These are phyloP conservation scores for Tethya wilhelma DNA, from an alignment of 37 sponge, comb jelly and placozoan genomes.

Conservation along the genomic window DNA sequence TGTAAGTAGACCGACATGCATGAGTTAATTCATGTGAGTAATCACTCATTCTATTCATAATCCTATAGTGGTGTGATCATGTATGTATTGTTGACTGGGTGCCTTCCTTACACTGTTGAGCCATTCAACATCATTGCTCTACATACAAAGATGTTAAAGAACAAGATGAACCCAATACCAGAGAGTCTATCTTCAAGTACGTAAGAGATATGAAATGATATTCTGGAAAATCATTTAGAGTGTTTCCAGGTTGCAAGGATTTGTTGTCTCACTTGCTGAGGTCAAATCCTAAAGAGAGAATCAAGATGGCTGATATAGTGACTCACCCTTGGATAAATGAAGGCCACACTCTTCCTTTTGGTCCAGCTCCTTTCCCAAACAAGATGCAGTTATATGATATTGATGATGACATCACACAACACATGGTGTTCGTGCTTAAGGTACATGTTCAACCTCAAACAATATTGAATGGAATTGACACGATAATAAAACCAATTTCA, in stretches of 20 bases:
- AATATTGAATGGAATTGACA: too few relatives aligned
- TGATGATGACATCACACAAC: constrained; percentile 50
- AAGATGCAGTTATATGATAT: constrained; percentile 16
- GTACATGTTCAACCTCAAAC: neutral
- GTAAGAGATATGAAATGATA: neutral
- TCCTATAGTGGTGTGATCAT: constrained; percentile 90
- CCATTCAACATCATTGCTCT: constrained; percentile 92
- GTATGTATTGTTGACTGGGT: constrained; percentile 97
- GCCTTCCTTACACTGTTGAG: constrained; percentile 91
- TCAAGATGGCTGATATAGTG: constrained; percentile 65
- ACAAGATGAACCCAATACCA: constrained; percentile 93
- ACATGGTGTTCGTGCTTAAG: constrained; percentile 47
- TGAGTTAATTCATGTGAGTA: neutral
- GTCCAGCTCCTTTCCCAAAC: constrained; percentile 61
- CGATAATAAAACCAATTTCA: neutral
- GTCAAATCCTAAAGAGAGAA: constrained; percentile 70
- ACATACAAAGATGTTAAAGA: constrained; percentile 93
- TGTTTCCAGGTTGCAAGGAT: neutral
- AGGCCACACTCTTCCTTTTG: constrained; percentile 14
- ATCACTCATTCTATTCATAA: neutral
- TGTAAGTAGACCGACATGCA: constrained; percentile 68
- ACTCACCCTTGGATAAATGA: constrained; percentile 78
- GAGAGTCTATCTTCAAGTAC: constrained; percentile 65
- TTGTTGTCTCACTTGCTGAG: constrained; percentile 42
- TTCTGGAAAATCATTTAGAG: neutral